phyloP scores from a whole-genome alignment of 2,888 invertebrate species.

The Agrotis puta region DNA sequence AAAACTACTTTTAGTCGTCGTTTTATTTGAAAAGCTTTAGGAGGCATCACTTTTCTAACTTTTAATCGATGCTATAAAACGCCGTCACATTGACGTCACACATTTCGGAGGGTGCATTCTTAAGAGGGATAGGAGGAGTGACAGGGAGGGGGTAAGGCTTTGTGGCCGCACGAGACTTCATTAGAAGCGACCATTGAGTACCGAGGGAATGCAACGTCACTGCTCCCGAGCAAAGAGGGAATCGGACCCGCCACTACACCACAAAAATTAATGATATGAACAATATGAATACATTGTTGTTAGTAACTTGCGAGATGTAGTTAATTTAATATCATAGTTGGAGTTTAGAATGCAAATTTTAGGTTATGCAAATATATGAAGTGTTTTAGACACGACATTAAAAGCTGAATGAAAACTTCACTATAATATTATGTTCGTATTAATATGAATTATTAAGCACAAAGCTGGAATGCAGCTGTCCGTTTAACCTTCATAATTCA shows the following conservation, averaged over 20 bases:
- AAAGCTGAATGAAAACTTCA: conserved; percentile 10
- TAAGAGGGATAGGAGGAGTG: conserved; percentile 67
- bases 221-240: conserved; percentile 63
- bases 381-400: conserved; percentile 24
- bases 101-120: conserved; percentile 66
- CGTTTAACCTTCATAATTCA: neutral
- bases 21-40: conserved; percentile 13
- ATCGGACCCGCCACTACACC: conserved; percentile 47
- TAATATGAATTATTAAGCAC: neutral
- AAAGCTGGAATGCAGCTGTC: neutral
- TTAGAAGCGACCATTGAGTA: conserved; percentile 77
- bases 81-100: conserved; percentile 46
- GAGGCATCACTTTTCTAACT: conserved; percentile 18
- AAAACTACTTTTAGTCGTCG: conserved; percentile 4
- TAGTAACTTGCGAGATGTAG: conserved; percentile 19
- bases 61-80: conserved; percentile 38
- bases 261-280: conserved; percentile 61
- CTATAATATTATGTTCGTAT: neutral
- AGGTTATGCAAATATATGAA: conserved; percentile 37
- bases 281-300: conserved; percentile 46
- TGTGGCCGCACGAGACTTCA: conserved; percentile 83
- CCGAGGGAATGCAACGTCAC: conserved; percentile 79
- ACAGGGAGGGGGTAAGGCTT: conserved; percentile 70
- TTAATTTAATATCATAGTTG: conserved; percentile 29
- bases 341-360: conserved; percentile 37